Base-by-base conservation (phyloP, 2,113 vertebrate species). In the Pseudorhombus dupliciocellatus region DNA sequence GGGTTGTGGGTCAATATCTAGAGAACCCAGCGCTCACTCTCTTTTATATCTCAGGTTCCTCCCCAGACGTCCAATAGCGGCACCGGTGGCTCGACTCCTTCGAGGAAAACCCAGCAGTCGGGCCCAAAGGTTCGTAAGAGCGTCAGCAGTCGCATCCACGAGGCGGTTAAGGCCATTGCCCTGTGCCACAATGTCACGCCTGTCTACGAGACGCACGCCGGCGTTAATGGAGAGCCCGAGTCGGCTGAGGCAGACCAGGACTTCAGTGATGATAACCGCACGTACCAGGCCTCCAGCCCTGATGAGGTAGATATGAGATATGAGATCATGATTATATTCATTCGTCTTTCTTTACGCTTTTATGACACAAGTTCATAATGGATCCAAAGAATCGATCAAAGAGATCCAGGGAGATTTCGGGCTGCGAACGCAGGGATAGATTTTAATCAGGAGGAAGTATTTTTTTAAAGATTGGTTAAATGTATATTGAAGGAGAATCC, bases 161-260 rank as follows among this genome's bases (percentile, higher is more conserved):
- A 99, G 40, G 97, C 97, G 0, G 97, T 98, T 73, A 99, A 98
- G 86, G 98, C 97, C 82, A 95, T 99, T 1, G 97, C 97, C 0
- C 80, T 99, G 62, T 99, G 98, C 80, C 98, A 99, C 92, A 99
- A 99, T 0, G 98, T 99, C 51, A 99, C 97, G 0, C 97, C 98
- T 0, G 97, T 99, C 0, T 99, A 99, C 0, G 98, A 99, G 78
- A 89, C 94, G 0, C 93, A 89, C 0, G 55, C 78, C 7, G 70
- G 87, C 0, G 88, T 74, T 0, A 87, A 89, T 1, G 91, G 78
- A 3, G 97, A 99, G 84, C 91, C 95, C 0, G 97, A 99, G 80
- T 89, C 92, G 4, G 91, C 96, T 0, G 98, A 99, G 68, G 97
- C 94, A 0, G 97, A 98, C 85, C 97, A 97, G 88, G 96, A 98